Base-by-base conservation (phyloP, 2,888 invertebrate genomes). In the Lasioglossum calceatum region DNA sequence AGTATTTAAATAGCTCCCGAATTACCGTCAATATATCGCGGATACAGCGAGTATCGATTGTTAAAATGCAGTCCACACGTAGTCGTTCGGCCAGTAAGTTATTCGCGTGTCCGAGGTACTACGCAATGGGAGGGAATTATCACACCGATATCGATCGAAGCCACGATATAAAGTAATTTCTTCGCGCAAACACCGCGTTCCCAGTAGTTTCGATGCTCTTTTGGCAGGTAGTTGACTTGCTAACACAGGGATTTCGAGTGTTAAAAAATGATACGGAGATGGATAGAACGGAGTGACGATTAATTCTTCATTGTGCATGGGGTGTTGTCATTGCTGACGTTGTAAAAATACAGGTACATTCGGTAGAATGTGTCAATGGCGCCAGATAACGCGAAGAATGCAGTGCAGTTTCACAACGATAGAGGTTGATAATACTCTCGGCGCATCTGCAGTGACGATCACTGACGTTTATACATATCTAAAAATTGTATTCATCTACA, bases 71-170 rank as follows among this genome's bases (percentile, higher is more conserved):
- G 81, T 81, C 16, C 64, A 14, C 23, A 7, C 1, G 27, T 19
- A 23, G 16, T n/a, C 67, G 70, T 64, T 4, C 42, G 19, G 16
- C 1, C 44, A 2, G 27, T 14, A 19, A 16, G 39, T 84, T 76
- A 79, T 73, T 78, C 75, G 10, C 61, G 23, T 75, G 44, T 70
- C 58, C 58, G 58, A 10, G 8, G 16, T n/a, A 61, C 85, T 85
- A 67, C 85, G 85, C 54, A 85, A 85, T 39, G 14, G 23, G 80
- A 74, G 74, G 32, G 47, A 85, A 80, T 79, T 75, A 78, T 85
- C 81, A 44, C 54, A 58, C 64, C 72, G 81, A 85, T 81, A 81
- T 76, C 75, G 14, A 81, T 78, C 81, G 27, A 47, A 74, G 70
- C 16, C 23, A 12, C 58, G 71, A 39, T 67, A 67, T 73, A 72